Percentiles rank a stretch among this genome's conserved stretches.
These are phyloP conservation scores for Schizaphis graminum DNA, from an alignment of 2,888 invertebrate genomes.

Conservation along the genomic window DNA sequence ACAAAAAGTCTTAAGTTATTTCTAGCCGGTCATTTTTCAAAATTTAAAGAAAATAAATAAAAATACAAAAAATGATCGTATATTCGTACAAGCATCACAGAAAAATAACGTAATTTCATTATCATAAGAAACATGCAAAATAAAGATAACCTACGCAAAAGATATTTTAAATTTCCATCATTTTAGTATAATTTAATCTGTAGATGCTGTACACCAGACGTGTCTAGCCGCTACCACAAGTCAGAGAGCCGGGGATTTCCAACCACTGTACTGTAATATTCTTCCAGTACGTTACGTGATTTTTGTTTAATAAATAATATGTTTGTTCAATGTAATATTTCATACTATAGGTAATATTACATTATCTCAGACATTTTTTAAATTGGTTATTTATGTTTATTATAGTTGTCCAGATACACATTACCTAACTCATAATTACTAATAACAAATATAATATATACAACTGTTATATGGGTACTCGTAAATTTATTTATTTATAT, in stretches of 20 bases:
- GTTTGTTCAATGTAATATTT: background rate
- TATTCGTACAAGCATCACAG: background rate
- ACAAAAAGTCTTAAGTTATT: conserved; percentile 33
- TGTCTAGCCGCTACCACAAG: background rate
- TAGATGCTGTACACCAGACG: background rate
- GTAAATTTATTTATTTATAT: too few relatives aligned
- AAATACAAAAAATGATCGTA: background rate
- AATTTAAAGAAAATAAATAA: background rate
- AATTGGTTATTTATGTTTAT: background rate
- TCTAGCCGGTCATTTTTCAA: background rate
- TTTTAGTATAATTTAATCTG: background rate
- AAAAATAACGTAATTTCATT: background rate
- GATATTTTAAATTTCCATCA: background rate
- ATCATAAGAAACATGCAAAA: background rate
- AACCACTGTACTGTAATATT: background rate
- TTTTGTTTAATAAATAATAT: background rate
- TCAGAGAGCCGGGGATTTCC: background rate
- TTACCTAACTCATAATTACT: too few relatives aligned
- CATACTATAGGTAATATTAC: background rate
- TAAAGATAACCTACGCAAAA: background rate
- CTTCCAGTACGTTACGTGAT: background rate
- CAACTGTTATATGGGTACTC: background rate
- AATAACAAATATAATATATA: background rate
- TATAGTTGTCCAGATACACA: background rate
- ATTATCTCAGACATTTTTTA: background rate